These are phyloP conservation scores for Hoplodrina blanda DNA, from an alignment of 2,888 invertebrate genomes.

Conservation along the genomic window DNA sequence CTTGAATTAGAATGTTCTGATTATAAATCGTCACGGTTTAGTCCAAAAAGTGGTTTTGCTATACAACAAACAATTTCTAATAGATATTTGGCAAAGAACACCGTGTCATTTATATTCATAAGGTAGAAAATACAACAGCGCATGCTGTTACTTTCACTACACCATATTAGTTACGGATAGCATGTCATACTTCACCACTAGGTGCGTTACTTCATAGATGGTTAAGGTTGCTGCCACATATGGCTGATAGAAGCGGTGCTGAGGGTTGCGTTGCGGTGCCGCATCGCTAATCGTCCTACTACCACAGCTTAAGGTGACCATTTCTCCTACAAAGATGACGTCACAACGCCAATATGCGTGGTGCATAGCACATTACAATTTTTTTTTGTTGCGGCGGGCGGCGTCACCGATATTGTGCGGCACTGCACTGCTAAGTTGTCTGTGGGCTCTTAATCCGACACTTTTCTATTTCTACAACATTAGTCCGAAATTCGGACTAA, in stretches of 20 bases:
- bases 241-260: too few relatives aligned
- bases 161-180: constrained; percentile 29
- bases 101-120: constrained; percentile 34
- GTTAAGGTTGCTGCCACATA: background rate
- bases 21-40: background rate
- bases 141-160: constrained; percentile 55
- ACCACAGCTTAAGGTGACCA: background rate
- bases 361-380: too few relatives aligned
- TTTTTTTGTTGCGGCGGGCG: too few relatives aligned
- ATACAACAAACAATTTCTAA: background rate
- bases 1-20: background rate
- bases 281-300: too few relatives aligned
- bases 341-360: background rate
- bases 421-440: too few relatives aligned
- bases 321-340: background rate
- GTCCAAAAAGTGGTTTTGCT: background rate
- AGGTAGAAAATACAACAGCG: constrained; percentile 26
- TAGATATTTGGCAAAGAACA: constrained; percentile 5
- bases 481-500: too few relatives aligned
- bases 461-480: background rate
- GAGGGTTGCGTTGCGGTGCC: too few relatives aligned
- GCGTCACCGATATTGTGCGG: too few relatives aligned
- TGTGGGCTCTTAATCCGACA: background rate
- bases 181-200: constrained; percentile 22
- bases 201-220: background rate